These are phyloP conservation scores for Lottia gigantea DNA, from an alignment of 2,888 invertebrate species.

Conservation along the genomic window DNA sequence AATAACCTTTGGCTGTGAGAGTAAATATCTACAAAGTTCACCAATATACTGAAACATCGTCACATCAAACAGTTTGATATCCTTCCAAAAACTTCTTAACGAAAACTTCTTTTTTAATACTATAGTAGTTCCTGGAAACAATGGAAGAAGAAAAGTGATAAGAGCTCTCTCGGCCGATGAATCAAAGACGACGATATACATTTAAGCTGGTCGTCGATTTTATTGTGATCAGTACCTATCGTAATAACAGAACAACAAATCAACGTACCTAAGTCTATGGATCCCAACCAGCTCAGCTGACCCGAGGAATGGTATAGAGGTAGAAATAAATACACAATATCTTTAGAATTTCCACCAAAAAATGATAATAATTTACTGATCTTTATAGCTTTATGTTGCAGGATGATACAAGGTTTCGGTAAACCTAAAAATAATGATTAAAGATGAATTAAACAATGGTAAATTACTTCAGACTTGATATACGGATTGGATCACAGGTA, in stretches of 20 bases:
- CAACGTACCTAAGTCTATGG: slow-evolving; percentile 21
- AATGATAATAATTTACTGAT: slow-evolving; percentile 29
- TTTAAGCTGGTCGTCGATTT: too few species aligned
- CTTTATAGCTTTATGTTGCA: slow-evolving; percentile 73
- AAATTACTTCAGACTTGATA: too few species aligned
- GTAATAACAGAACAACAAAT: too few species aligned
- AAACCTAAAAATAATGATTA: slow-evolving; percentile 41
- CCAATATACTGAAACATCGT: slow-evolving; percentile 76
- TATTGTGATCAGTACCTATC: too few species aligned
- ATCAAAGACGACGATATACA: too few species aligned
- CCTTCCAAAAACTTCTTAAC: slow-evolving; percentile 89
- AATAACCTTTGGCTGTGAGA: not conserved
- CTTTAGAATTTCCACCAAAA: slow-evolving; percentile 68
- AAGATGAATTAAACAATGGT: too few species aligned
- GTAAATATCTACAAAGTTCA: slow-evolving; percentile 35
- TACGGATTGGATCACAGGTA: too few species aligned
- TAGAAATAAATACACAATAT: slow-evolving; percentile 88
- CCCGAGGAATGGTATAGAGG: slow-evolving; percentile 95
- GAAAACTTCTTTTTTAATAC: slow-evolving; percentile 92
- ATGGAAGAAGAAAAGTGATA: too few species aligned
- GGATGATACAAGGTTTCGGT: slow-evolving; percentile 87
- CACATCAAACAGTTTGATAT: slow-evolving; percentile 90
- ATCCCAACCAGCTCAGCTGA: slow-evolving; percentile 76
- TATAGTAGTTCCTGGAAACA: slow-evolving; percentile 79
- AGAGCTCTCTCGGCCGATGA: too few species aligned